Conservation (phyloP, 2,888 invertebrate genomes). For the Anodontia alba region DNA sequence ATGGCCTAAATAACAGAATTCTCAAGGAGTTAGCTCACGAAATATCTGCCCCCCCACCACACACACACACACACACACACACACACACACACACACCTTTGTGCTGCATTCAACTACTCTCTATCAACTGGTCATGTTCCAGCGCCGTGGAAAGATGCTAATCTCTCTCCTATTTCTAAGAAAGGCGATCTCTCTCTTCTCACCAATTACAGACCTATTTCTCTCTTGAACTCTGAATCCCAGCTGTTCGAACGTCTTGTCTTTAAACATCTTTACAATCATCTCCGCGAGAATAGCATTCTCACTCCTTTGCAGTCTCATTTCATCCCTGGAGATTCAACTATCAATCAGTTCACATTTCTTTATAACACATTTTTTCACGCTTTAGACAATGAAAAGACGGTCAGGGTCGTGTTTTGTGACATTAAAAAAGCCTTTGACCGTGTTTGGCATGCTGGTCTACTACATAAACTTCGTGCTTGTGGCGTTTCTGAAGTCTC, state of each 20-base stretch:
- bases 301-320: constrained; percentile 33
- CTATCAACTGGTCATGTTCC: constrained; percentile 16
- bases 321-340: constrained; percentile 31
- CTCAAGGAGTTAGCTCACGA: constrained; percentile 9
- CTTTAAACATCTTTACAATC: constrained; percentile 19
- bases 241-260: constrained; percentile 17
- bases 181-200: neutral
- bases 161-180: constrained; percentile 23
- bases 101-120: constrained; percentile 23
- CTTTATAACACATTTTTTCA: constrained; percentile 27
- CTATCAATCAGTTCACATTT: constrained; percentile 27
- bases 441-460: constrained; percentile 28
- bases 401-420: constrained; percentile 40
- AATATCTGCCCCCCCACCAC: no score
- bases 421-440: constrained; percentile 52
- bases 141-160: constrained; percentile 25
- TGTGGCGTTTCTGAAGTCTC: constrained; percentile 16
- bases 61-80: no score
- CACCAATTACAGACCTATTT: constrained; percentile 34
- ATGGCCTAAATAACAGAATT: constrained; percentile 10
- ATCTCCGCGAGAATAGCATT: neutral
- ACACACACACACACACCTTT: constrained; percentile 24
- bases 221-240: neutral
- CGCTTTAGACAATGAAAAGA: constrained; percentile 30
- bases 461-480: constrained; percentile 24